Conservation (phyloP, 2,888 invertebrate genomes). For the Cheilosia vulpina region DNA sequence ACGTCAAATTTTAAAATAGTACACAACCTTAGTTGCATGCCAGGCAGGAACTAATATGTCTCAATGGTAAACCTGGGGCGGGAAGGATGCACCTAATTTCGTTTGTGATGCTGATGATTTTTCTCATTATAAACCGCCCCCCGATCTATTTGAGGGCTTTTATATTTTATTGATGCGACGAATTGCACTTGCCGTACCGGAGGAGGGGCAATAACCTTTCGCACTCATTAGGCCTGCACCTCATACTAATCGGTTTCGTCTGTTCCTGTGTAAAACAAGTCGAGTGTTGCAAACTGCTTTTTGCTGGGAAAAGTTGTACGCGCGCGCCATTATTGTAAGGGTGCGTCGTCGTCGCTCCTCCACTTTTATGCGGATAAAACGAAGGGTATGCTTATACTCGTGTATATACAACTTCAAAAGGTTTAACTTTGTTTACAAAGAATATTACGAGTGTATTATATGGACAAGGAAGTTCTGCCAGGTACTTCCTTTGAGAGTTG, state of each 20-base stretch:
- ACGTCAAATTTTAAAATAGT: background rate
- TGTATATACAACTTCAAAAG: constrained; percentile 35
- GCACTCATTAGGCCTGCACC: constrained; percentile 34
- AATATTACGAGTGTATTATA: constrained; percentile 41
- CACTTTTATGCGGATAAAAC: constrained; percentile 22
- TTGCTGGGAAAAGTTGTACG: constrained; percentile 19
- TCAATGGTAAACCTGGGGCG: constrained; percentile 5
- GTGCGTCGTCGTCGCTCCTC: constrained; percentile 39
- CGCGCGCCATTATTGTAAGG: constrained; percentile 16
- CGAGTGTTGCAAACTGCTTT: constrained; percentile 3
- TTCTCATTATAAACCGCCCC: background rate
- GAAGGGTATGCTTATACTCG: constrained; percentile 45
- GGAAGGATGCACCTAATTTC: constrained; percentile 41
- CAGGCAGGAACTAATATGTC: constrained; percentile 39
- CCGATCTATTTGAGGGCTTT: background rate
- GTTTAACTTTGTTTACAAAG: constrained; percentile 59
- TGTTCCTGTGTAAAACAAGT: constrained; percentile 19
- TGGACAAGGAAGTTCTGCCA: constrained; percentile 28
- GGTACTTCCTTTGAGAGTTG: constrained; percentile 32
- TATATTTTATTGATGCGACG: constrained; percentile 19
- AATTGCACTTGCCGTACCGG: constrained; percentile 27
- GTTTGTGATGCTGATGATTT: constrained; percentile 6
- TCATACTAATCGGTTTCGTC: constrained; percentile 37
- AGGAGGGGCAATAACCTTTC: constrained; percentile 47
- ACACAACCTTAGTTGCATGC: constrained; percentile 7